Percentiles rank a stretch among this genome's conserved stretches.
Evolutionary conservation across 1,140 invertebrate genomes (phyloP).

Genomic region (Spodoptera frugiperda): DNA sequence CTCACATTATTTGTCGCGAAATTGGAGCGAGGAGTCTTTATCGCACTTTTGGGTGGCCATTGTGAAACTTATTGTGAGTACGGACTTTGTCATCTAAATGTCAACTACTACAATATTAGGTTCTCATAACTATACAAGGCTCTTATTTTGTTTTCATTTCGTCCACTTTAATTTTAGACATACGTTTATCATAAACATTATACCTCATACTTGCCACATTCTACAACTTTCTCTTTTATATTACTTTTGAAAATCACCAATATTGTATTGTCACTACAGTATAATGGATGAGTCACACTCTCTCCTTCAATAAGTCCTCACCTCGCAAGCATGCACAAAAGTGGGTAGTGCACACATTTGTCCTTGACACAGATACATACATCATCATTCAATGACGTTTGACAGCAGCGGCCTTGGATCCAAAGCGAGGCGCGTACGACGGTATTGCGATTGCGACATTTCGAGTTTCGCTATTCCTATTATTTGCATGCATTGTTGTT

Average conservation of each 20-base stretch:
- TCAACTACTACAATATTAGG: too few species aligned
- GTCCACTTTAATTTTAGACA: too few species aligned
- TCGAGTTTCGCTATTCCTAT: conserved; percentile 34
- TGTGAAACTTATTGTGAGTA: not conserved
- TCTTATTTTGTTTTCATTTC: too few species aligned
- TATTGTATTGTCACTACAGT: not conserved
- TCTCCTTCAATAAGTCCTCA: not conserved
- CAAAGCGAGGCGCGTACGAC: conserved; percentile 14
- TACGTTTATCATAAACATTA: too few species aligned
- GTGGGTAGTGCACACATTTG: conserved; percentile 30
- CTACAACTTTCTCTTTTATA: too few species aligned
- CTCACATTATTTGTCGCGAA: conserved; percentile 20
- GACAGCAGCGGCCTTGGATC: conserved; percentile 46
- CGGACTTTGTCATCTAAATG: not conserved
- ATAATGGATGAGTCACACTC: conserved; percentile 14
- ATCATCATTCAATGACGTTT: conserved; percentile 57
- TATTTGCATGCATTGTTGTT: conserved; percentile 27
- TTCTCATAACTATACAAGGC: too few species aligned
- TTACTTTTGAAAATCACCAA: too few species aligned
- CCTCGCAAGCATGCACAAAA: not conserved
- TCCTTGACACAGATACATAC: conserved; percentile 52
- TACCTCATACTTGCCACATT: too few species aligned
- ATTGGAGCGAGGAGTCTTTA: conserved; percentile 26
- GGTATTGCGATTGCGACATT: conserved; percentile 35
- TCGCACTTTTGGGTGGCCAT: conserved; percentile 7